A percentile compares a stretch with the other conserved stretches of the same genome.
Conservation (phyloP, 2,888 invertebrate genomes). For the Hanleya hanleyi region DNA sequence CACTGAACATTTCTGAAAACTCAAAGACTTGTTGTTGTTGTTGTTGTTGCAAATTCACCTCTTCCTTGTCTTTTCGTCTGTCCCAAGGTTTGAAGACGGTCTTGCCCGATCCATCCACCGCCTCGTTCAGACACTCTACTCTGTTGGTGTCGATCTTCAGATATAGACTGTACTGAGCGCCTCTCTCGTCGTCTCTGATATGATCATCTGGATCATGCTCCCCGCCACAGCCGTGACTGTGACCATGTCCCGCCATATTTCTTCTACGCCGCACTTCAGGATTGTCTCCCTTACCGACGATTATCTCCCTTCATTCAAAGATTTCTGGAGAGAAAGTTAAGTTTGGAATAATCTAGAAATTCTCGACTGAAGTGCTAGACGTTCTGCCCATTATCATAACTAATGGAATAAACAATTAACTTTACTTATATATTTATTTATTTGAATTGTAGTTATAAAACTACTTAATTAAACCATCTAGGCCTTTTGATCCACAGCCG, state of each 20-base stretch:
- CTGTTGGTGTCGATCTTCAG: constrained; percentile 91
- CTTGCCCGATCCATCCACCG: constrained; percentile 88
- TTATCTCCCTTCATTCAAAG: constrained; percentile 11
- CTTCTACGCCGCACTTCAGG: neutral
- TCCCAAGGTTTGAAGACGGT: constrained; percentile 95
- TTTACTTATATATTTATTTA: too few relatives aligned
- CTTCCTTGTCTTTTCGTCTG: constrained; percentile 83
- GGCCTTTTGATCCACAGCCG: too few relatives aligned
- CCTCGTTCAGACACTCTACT: constrained; percentile 93
- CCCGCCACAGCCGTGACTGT: constrained; percentile 52
- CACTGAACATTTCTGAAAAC: too few relatives aligned
- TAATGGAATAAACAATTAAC: too few relatives aligned
- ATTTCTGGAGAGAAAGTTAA: too few relatives aligned
- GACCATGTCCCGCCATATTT: constrained; percentile 50
- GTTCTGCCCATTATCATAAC: too few relatives aligned
- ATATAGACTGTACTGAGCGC: constrained; percentile 87
- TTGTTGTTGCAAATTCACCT: too few relatives aligned
- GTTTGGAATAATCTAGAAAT: too few relatives aligned
- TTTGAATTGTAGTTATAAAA: too few relatives aligned
- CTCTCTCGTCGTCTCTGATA: constrained; percentile 77
- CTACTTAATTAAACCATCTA: too few relatives aligned
- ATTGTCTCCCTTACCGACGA: neutral
- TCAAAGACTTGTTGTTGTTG: too few relatives aligned
- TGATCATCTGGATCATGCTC: constrained; percentile 50
- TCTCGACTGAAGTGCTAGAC: too few relatives aligned